Base-by-base conservation (phyloP, 2,113 vertebrate genomes). In the Chiloscyllium plagiosum region DNA sequence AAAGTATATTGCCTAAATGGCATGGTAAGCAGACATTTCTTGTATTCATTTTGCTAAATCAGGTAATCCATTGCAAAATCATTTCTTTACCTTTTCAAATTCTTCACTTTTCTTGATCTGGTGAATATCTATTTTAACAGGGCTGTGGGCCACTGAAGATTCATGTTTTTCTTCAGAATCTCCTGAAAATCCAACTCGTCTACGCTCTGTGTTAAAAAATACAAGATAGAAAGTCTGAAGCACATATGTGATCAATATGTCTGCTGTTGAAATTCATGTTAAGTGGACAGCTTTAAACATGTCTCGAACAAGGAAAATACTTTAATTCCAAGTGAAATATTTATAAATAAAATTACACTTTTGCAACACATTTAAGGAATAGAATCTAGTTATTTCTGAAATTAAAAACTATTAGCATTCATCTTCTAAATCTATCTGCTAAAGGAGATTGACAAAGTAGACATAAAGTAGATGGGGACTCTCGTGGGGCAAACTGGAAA, bases 81-180 rank as follows among this genome's bases (percentile, higher is more conserved):
- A 96, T 26, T 95, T 96, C 42, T 96, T 96, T 97, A 98, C 98
- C 98, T 98, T 98, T 97, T 97, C 98, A 97, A 98, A 98, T n/a
- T 98, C 97, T 95, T 97, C 97, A 97, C 97, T 97, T 97, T 97
- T 98, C 19, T 98, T 96, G 92, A 10, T 96, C 0, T 95, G 26
- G 2, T 97, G 96, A 83, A 65, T 50, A 42, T 97, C 97, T 19
- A 96, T 96, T 96, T 78, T 96, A 65, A 2, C 15, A 95, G 47
- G 87, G 42, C 7, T 0, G 0, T 96, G 96, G 96, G 3, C 4
- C 8, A 95, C 86, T 61, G 66, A 96, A 37, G 1, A 0, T 56
- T 65, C 96, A 22, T 96, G 96, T n/a, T 68, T 96, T 0, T 97
- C 96, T 1, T 96, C 96, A 69, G 96, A 65, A 42, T 96, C 96